Percentiles rank a stretch among this genome's conserved stretches.
These are phyloP conservation scores for Thamnaconus septentrionalis DNA, from an alignment of 2,113 vertebrate genomes.

Conservation along the genomic window DNA sequence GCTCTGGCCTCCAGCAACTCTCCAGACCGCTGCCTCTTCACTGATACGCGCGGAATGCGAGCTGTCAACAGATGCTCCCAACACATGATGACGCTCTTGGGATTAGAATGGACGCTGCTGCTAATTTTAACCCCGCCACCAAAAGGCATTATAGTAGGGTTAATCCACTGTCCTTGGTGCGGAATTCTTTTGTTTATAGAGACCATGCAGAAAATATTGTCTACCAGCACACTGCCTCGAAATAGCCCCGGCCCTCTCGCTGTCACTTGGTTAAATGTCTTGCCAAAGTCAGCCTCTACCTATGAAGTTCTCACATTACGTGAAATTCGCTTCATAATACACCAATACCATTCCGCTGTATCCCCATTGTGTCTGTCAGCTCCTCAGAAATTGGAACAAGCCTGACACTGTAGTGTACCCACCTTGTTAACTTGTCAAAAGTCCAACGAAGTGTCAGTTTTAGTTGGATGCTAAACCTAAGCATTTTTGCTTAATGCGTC, in stretches of 20 bases:
- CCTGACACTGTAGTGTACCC: too few species aligned
- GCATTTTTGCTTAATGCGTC: too few species aligned
- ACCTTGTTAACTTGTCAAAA: too few species aligned
- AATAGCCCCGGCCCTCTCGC: conserved; percentile 42
- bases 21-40: conserved; percentile 82
- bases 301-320: background rate
- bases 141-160: conserved; percentile 77
- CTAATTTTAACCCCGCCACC: conserved; percentile 90
- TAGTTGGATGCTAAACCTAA: too few species aligned
- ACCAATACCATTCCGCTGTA: too few species aligned
- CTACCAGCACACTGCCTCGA: conserved; percentile 40
- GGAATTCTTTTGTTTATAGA: conserved; percentile 79
- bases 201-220: conserved; percentile 55
- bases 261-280: conserved; percentile 46
- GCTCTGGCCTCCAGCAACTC: conserved; percentile 65
- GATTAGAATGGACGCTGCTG: conserved; percentile 83
- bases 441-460: too few species aligned
- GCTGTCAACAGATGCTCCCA: conserved; percentile 96
- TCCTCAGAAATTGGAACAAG: too few species aligned
- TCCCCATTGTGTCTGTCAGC: too few species aligned
- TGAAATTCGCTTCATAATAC: too few species aligned
- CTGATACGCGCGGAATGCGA: conserved; percentile 90
- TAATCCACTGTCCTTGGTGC: conserved; percentile 81
- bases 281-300: conserved; percentile 35
- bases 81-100: conserved; percentile 87